Evolutionary conservation across 2,888 invertebrate species (phyloP).

Genomic region (Dilophus febrilis): DNA sequence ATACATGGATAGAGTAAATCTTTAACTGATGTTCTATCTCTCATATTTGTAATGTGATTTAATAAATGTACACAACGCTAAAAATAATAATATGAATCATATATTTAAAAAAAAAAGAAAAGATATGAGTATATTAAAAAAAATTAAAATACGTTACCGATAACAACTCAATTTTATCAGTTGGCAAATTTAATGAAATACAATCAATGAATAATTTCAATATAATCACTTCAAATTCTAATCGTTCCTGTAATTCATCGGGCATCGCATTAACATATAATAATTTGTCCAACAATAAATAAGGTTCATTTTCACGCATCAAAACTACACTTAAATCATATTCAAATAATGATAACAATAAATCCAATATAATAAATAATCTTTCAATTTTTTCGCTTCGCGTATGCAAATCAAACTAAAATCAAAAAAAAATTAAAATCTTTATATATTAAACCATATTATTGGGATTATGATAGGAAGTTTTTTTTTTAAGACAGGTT

Average conservation of each 20-base stretch:
- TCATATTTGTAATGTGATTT: too few species aligned
- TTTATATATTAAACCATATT: neutral
- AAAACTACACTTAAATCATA: neutral
- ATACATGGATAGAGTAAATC: too few species aligned
- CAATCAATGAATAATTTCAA: constrained; percentile 1
- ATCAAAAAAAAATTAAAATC: neutral
- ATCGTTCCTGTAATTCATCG: neutral
- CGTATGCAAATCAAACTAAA: neutral
- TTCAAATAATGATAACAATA: neutral
- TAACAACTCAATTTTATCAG: neutral
- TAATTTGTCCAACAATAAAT: neutral
- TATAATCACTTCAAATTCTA: too few species aligned
- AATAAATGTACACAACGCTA: too few species aligned
- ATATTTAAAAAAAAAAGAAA: too few species aligned
- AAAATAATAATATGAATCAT: too few species aligned
- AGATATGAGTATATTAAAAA: too few species aligned
- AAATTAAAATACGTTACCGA: too few species aligned
- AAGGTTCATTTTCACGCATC: neutral
- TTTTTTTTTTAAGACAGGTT: neutral
- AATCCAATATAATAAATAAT: neutral
- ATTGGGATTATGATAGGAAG: neutral
- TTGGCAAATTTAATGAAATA: neutral
- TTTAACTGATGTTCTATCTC: too few species aligned
- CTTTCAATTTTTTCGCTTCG: constrained; percentile 1
- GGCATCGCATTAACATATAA: too few species aligned